Evolutionary conservation across 1,140 invertebrate genomes (phyloP), one percentile per base, ranked within the genome.

Genomic region (Proales similis): DNA sequence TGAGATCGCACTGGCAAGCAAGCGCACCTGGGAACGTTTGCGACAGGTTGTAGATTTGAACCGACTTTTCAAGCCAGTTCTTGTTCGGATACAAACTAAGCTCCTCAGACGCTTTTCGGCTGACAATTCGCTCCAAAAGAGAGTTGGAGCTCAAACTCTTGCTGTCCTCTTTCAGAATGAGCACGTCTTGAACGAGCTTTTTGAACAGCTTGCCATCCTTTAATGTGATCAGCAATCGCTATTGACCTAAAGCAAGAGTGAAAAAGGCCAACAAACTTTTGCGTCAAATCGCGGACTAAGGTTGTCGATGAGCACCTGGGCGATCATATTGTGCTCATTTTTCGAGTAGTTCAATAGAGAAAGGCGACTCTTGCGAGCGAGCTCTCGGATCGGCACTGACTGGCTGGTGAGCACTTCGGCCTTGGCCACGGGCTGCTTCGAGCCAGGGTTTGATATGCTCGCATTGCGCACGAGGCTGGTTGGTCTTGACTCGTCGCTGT

Each of bases 51-150:
- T 65, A 73, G 12, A 76, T 67, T 64, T 75, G 74, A 61, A 68
- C 62, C 68, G 74, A 76, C 39, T 73, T 72, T 33, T 68, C 67
- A 0, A 73, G 65, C 71, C 71, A 75, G 2, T 71, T 67, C 64
- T 75, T 72, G 64, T 72, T 71, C 1, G 72, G 66, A 22, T 73
- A 65, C 9, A 73, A 64, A 1, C 68, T 69, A 30, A 68, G 63
- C 1, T 73, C 71, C 38, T 65, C 64, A 5, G 71, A 67, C 39
- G 70, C 70, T 32, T 67, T 67, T 57, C 73, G 70, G 3, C 73
- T 64, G 2, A 61, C 47, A 12, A 61, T 61, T 46, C 47, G 45
- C 26, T 61, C 57, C 26, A 61, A 32, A 7, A 61, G n/a, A 2
- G 36, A n/a, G 4, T 19, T 39, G 3, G 36, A n/a, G 22, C 3